These are phyloP conservation scores for Drosophila mercatorum DNA, from an alignment of 2,888 invertebrate species.

Conservation along the genomic window DNA sequence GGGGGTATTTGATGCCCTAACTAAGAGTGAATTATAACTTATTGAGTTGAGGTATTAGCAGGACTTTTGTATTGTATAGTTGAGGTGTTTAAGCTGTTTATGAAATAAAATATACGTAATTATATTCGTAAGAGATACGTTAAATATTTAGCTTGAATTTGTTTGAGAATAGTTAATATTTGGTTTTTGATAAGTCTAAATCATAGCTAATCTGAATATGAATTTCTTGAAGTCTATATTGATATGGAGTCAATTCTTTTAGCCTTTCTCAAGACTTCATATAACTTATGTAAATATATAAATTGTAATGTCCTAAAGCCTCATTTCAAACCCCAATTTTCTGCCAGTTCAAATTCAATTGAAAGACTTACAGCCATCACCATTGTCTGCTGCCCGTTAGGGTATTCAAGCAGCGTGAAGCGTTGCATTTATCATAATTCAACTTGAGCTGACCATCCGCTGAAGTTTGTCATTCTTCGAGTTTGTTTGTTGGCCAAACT, in stretches of 20 bases:
- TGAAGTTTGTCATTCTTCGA: constrained; percentile 12
- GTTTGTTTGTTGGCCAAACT: constrained; percentile 34
- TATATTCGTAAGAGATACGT: too few relatives aligned
- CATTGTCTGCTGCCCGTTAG: constrained; percentile 2
- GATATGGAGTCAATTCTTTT: too few relatives aligned
- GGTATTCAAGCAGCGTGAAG: constrained; percentile 9
- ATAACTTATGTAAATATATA: too few relatives aligned
- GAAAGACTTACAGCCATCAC: neutral
- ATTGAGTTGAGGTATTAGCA: neutral
- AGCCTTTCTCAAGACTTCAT: too few relatives aligned
- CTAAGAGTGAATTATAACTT: neutral
- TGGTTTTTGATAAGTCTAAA: too few relatives aligned
- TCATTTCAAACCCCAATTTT: neutral
- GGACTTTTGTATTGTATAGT: too few relatives aligned
- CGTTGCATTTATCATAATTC: neutral
- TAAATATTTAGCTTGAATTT: too few relatives aligned
- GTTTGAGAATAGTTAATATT: too few relatives aligned
- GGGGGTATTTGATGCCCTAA: constrained; percentile 9
- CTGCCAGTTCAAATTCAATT: neutral
- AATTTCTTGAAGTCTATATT: too few relatives aligned
- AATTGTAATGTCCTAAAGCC: neutral
- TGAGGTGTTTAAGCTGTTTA: too few relatives aligned
- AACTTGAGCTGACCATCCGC: constrained; percentile 2
- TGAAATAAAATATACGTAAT: too few relatives aligned
- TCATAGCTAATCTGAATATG: too few relatives aligned